A percentile compares a stretch with the other conserved stretches of the same genome.
phyloP scores from a whole-genome alignment of 2,113 vertebrate species.

The Garra rufa region DNA sequence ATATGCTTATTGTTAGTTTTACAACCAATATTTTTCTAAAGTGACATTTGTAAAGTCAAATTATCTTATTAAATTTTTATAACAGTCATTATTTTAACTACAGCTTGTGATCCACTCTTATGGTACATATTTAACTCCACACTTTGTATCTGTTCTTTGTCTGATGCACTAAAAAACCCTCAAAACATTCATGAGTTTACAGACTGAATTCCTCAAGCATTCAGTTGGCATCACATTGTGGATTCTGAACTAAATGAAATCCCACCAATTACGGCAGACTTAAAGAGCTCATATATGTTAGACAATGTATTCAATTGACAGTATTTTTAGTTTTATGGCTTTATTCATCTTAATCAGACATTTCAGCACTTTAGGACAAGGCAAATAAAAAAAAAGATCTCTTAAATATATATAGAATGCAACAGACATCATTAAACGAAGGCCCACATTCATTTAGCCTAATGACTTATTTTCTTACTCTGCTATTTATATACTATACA shows the following conservation, averaged over 20 bases:
- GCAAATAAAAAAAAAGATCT: neutral
- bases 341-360: neutral
- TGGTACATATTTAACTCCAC: constrained; percentile 52
- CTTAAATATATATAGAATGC: neutral
- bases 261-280: neutral
- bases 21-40: constrained; percentile 50
- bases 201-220: constrained; percentile 19
- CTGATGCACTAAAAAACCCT: constrained; percentile 27
- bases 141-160: constrained; percentile 53
- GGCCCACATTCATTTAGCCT: neutral
- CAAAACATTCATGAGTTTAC: constrained; percentile 43
- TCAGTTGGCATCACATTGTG: neutral
- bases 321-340: neutral
- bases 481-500: neutral
- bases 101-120: constrained; percentile 49
- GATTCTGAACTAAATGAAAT: neutral
- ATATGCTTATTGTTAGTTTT: neutral
- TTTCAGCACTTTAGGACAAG: neutral
- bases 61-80: constrained; percentile 56
- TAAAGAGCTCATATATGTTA: neutral
- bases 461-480: neutral
- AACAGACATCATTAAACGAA: neutral
- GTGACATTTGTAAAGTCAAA: constrained; percentile 55
- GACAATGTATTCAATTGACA: neutral
- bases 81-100: constrained; percentile 58